Evolutionary conservation across 2,888 invertebrate species (phyloP).

Genomic region (Dichetophora obliterata): DNA sequence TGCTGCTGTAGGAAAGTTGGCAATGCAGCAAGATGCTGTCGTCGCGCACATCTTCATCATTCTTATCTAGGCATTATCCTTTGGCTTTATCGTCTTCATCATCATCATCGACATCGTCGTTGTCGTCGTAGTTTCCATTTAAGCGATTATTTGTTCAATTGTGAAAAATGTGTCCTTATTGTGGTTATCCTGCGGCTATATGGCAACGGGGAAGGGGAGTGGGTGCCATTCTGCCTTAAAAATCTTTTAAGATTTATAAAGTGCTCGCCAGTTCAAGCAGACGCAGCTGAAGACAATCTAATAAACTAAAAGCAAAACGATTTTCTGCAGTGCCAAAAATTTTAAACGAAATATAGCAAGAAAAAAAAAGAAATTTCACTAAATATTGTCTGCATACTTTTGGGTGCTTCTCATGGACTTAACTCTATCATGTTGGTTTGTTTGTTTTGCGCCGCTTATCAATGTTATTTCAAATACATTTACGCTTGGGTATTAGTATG

Average conservation of each 20-base stretch:
- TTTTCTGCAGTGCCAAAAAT: slow-evolving; percentile 21
- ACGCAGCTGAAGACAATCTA: slow-evolving; percentile 30
- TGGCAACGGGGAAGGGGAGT: neutral
- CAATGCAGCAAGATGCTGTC: slow-evolving; percentile 24
- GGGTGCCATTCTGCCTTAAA: slow-evolving; percentile 1
- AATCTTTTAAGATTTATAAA: slow-evolving; percentile 40
- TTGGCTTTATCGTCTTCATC: slow-evolving; percentile 9
- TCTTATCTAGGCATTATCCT: slow-evolving; percentile 3
- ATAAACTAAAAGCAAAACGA: slow-evolving; percentile 34
- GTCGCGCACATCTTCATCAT: neutral
- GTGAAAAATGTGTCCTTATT: slow-evolving; percentile 46
- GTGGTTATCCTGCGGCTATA: slow-evolving; percentile 39
- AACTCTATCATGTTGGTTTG: neutral
- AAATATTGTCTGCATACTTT: slow-evolving; percentile 22
- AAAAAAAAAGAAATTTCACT: neutral
- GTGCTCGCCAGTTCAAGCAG: slow-evolving; percentile 24
- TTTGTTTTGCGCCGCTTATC: slow-evolving; percentile 28
- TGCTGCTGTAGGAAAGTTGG: neutral
- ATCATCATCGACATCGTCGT: slow-evolving; percentile 15
- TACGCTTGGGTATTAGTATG: neutral
- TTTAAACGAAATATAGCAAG: neutral
- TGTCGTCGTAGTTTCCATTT: slow-evolving; percentile 22
- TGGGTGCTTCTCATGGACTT: neutral
- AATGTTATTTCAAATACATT: slow-evolving; percentile 30
- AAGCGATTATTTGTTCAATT: slow-evolving; percentile 47